Base-by-base conservation (phyloP, 2,797 vertebrate genomes). In the Halcyon badia region DNA sequence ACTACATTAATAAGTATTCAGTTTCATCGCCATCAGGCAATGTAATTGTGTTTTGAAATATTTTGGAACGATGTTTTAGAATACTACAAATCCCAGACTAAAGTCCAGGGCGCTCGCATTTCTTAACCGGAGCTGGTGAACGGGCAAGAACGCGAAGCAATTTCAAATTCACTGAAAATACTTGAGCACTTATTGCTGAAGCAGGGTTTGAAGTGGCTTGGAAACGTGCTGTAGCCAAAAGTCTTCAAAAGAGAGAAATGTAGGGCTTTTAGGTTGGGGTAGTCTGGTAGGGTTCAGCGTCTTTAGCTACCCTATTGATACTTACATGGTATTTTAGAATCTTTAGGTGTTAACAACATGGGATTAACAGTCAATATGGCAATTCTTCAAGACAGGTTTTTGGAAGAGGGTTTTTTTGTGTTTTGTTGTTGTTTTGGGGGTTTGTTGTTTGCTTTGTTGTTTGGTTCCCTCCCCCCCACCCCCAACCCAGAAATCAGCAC, bases 101-200 rank as follows among this genome's bases (percentile, higher is more conserved):
- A 69, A 57, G 30, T 28, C 57, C 71, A 75, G 73, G 20, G n/a
- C 2, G 0, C 25, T 57, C 2, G 1, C 3, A 6, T 49, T 56
- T 79, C 52, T 83, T 65, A 75, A 66, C 12, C 2, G 14, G 46
- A 76, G 14, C 41, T 61, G 30, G 21, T 69, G 30, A 82, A 77
- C 0, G 22, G 31, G n/a, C 16, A 42, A 77, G 41, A 54, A 56
- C 5, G 28, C 12, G 49, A 82, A 77, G 31, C 31, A 26, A 65
- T 37, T 64, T 25, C 62, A 42, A 70, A 24, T 46, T 71, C 51
- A 52, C 19, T 41, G 25, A 78, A 70, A 89, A 70, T 3, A 11
- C 6, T 11, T n/a, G 25, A 73, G 18, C 19, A 30, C 41, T 66
- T 37, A 64, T 3, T 65, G 46, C 16, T 75, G 26, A 89, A 75